Evolutionary conservation across 2,888 invertebrate species (phyloP), one percentile per base, ranked within the genome.

Genomic region (Desoria tigrina): DNA sequence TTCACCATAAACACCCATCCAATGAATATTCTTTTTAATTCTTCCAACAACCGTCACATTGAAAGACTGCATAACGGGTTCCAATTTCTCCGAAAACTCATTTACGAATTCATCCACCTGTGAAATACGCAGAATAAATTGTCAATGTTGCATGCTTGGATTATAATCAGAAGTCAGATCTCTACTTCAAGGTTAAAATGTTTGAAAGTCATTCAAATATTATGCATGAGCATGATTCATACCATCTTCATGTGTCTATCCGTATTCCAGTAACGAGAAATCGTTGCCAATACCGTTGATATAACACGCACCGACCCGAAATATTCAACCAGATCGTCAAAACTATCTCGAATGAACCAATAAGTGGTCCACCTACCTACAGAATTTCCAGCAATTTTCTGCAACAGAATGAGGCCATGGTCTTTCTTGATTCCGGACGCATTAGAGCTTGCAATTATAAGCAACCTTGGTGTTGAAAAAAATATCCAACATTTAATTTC

Each of bases 311-410:
- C 23, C 3, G 51, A 24, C 9, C 26, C 21, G 24, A 51, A 51
- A 26, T 26, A 28, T 4, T 23, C 11, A 2, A 27, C 16, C 7
- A 58, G n/a, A 2, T 26, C 45, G 14, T 45, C 16, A 21, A 45
- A 58, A 49, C 45, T 39, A 9, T 58, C 3, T 24, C 49, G 24
- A 7, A 58, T 18, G 18, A 21, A 28, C 42, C 28, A 27, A 28
- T 37, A 58, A 4, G 58, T 58, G 21, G 7, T 21, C 3, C 2
- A 4, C 16, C 58, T 24, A 11, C 24, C 26, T 11, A 58, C 16
- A 23, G 58, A n/a, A 27, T 58, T 58, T 24, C 21, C 28, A n/a
- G 27, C 49, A 6, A 58, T 3, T 27, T 58, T 58, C 45, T n/a
- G 58, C 11, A 58, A 42, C 21, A 58, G 28, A n/a, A n/a, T 45